These are phyloP conservation scores for Aegotheles bennettii DNA, from an alignment of 2,113 vertebrate genomes.

Conservation along the genomic window DNA sequence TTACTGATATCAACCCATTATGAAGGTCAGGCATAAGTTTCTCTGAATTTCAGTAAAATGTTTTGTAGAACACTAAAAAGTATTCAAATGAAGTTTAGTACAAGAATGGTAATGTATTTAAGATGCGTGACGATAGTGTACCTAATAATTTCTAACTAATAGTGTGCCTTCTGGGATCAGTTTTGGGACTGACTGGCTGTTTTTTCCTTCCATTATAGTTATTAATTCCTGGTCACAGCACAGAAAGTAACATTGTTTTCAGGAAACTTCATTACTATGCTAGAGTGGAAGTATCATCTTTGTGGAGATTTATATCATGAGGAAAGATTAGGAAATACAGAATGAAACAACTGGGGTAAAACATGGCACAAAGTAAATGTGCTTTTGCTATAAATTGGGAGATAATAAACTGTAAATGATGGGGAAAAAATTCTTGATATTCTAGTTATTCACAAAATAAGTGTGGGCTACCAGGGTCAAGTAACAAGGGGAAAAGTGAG, in stretches of 20 bases:
- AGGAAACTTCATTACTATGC: not conserved
- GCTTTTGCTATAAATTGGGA: not conserved
- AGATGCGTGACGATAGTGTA: not conserved
- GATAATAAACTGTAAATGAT: not conserved
- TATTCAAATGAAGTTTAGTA: not conserved
- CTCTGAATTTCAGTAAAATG: not conserved
- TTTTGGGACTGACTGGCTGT: not conserved
- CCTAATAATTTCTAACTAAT: not conserved
- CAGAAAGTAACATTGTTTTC: not conserved
- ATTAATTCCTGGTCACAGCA: not conserved
- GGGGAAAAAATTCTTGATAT: not conserved
- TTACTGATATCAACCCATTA: rapidly evolving
- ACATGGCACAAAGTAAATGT: not conserved
- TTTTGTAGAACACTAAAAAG: not conserved
- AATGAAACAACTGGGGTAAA: not conserved
- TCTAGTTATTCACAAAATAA: not conserved
- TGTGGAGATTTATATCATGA: rapidly evolving
- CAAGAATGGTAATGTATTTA: not conserved
- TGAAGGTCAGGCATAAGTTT: not conserved
- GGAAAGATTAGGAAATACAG: not conserved
- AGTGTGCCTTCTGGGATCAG: not conserved
- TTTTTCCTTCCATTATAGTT: not conserved
- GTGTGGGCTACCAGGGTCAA: not conserved
- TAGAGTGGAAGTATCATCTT: not conserved
- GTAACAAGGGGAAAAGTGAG: not conserved